Evolutionary conservation across 2,113 vertebrate species (phyloP), one percentile per base, ranked within the genome.

Genomic region (Eudyptes chrysolophus): DNA sequence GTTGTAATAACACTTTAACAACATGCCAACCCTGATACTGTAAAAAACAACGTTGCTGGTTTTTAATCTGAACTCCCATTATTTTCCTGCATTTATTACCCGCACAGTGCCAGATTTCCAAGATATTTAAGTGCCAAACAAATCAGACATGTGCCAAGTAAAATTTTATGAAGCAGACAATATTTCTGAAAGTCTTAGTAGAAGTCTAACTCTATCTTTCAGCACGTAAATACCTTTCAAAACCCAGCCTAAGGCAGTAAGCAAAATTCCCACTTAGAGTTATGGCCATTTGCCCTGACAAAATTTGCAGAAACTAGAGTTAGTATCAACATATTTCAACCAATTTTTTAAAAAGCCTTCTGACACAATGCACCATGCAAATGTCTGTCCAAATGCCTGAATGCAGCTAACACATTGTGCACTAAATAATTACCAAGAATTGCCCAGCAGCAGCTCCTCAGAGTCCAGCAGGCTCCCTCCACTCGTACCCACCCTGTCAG

Each of bases 301-400:
- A 84, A 96, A 88, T 70, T 60, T 87, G 61, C 36, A 84, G 80
- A 91, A 94, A 92, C 29, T 85, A 36, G 24, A 86, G 62, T 92
- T 90, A 79, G 13, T 49, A 76, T 69, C 49, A 71, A 62, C 27
- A 29, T 61, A 72, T 61, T 93, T 83, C 62, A 81, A 36, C 16
- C 14, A 30, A 32, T 87, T 70, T 83, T 86, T 77, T 40, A 74
- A 87, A 79, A 79, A 38, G 60, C 25, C 46, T 88, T 87, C 74
- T 96, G 57, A 72, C 78, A 85, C 36, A 77, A 55, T 40, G 40
- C 58, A 40, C 48, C 15, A 22, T n/a, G 48, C 44, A 13, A 19
- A 61, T 81, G 42, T 74, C 64, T 83, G 52, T 76, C 74, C 66
- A 90, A 79, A 66, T 79, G 42, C 40, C 58, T 90, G 95, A 49